Evolutionary conservation across 2,888 invertebrate species (phyloP).

Genomic region (Ormia ochracea): DNA sequence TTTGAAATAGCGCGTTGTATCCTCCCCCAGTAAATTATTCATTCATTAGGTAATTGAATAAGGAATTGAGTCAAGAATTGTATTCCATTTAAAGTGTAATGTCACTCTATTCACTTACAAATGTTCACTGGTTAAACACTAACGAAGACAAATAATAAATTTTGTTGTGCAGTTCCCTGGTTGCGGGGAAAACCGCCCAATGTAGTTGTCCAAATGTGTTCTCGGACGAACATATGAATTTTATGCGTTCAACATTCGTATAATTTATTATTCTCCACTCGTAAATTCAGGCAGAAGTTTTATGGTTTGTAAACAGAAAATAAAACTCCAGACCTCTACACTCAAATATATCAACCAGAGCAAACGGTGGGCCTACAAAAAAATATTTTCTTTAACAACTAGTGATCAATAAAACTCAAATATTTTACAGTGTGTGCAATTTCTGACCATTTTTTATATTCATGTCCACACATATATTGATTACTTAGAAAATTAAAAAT

Average conservation of each 20-base stretch:
- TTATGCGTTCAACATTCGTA: conserved; percentile 46
- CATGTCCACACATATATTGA: too few relatives aligned
- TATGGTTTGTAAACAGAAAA: conserved; percentile 56
- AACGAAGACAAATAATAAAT: background rate
- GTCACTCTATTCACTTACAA: background rate
- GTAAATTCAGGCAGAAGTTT: conserved; percentile 43
- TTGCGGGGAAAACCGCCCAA: conserved; percentile 10
- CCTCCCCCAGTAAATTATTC: too few relatives aligned
- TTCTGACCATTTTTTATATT: too few relatives aligned
- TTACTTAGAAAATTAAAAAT: too few relatives aligned
- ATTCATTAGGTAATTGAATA: too few relatives aligned
- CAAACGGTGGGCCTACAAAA: background rate
- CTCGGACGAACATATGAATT: background rate
- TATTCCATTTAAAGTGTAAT: too few relatives aligned
- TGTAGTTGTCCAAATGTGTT: conserved; percentile 4
- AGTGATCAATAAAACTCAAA: too few relatives aligned
- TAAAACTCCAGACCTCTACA: background rate
- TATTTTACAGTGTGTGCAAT: too few relatives aligned
- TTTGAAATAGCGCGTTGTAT: too few relatives aligned
- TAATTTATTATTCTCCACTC: conserved; percentile 55
- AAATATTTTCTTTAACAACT: background rate
- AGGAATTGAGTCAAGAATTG: too few relatives aligned
- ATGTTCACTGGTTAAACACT: background rate
- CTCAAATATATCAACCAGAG: background rate
- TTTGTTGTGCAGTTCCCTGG: background rate